Percentiles rank a stretch among this genome's conserved stretches.
Evolutionary conservation across 2,113 vertebrate genomes (phyloP).

Genomic region (Okapia johnstoni): DNA sequence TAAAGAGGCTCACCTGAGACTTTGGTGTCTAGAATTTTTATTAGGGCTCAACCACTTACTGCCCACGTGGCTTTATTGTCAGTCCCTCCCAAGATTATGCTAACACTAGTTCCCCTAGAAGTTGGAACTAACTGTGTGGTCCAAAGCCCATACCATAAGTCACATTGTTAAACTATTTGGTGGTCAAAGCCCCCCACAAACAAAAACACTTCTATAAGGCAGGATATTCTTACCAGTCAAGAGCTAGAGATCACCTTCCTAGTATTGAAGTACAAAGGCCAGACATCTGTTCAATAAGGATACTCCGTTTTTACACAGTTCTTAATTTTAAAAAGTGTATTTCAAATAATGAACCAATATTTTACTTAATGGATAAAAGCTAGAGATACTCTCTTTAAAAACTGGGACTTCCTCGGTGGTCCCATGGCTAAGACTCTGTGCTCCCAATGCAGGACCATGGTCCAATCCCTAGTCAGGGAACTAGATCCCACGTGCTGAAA

Average conservation of each 20-base stretch:
- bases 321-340: neutral
- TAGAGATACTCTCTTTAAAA: neutral
- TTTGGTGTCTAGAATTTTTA: neutral
- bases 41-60: neutral
- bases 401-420: neutral
- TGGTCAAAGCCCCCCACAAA: neutral
- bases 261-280: neutral
- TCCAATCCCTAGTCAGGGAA: neutral
- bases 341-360: neutral
- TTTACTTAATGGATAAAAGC: neutral
- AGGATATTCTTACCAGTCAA: neutral
- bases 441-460: rapidly evolving
- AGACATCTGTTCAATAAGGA: neutral
- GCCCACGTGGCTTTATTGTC: neutral
- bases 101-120: neutral
- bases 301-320: neutral
- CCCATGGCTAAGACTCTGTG: neutral
- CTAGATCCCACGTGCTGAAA: neutral
- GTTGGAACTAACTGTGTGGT: neutral
- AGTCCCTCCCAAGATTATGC: neutral
- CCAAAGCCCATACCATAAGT: neutral
- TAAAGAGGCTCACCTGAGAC: neutral
- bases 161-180: neutral
- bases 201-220: neutral
- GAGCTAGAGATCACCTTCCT: neutral